Base-by-base conservation (phyloP, 2,888 invertebrate species). In the Xiphydria camelus region DNA sequence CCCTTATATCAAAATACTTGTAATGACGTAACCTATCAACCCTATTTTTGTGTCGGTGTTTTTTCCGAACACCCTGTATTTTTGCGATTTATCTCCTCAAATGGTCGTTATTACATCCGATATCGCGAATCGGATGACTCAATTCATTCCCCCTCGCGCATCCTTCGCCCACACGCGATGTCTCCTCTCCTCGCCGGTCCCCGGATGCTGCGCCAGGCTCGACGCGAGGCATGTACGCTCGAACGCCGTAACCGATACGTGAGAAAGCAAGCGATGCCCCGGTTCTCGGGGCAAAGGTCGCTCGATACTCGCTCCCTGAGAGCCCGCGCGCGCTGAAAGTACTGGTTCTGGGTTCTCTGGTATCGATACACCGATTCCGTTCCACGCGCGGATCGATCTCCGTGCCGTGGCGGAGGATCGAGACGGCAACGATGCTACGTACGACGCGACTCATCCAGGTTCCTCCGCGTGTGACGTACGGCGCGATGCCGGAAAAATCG, bases 221-320 rank as follows among this genome's bases (percentile, higher is more conserved):
- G 2, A 2, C 9, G 2, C 1, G n/a, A n/a, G n/a, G 23, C 7
- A 23, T 10, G 33, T n/a, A 14, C 18, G 17, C 14, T 9, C 33
- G n/a, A n/a, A n/a, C n/a, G n/a, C 15, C 60, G 63, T 65, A 69
- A 69, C 63, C 56, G 70, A 70, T 71, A 72, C 69, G 67, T 70
- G 71, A 73, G 71, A 73, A 71, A 67, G 60, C 65, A 62, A 46
- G 53, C 66, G 61, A 64, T 66, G 68, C 63, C 70, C 71, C 62
- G 70, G 59, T 74, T 72, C 69, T 59, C 54, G 58, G 70, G 71
- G 67, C 71, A 68, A 53, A 62, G 73, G 68, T 65, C 70, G 62
- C 44, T 49, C 62, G 60, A 68, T 60, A 61, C 26, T 10, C 14
- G 61, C 57, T 64, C 61, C n/a, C n/a, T n/a, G n/a, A n/a, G n/a